Percentiles rank a stretch among this genome's conserved stretches.
These are phyloP conservation scores for Biston stratarius DNA, from an alignment of 2,888 invertebrate species.

Conservation along the genomic window DNA sequence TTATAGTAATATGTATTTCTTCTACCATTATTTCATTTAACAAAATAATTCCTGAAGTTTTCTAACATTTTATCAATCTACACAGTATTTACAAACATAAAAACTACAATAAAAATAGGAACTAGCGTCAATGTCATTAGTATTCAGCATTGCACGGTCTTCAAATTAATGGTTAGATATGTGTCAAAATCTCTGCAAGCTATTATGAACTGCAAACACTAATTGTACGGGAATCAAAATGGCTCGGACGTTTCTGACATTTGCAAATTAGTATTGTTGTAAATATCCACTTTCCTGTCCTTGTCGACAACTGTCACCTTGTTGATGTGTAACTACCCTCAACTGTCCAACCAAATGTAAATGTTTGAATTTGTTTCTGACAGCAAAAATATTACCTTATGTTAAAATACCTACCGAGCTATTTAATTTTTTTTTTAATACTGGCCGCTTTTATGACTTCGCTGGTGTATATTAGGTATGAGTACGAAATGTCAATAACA, in stretches of 20 bases:
- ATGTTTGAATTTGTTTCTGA: slow-evolving; percentile 21
- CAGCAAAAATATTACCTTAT: slow-evolving; percentile 15
- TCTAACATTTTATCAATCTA: slow-evolving; percentile 8
- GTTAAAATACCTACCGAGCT: not conserved
- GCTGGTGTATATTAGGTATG: not conserved
- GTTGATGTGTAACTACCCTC: slow-evolving; percentile 37
- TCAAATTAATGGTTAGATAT: slow-evolving; percentile 35
- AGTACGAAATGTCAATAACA: not conserved
- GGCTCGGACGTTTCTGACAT: slow-evolving; percentile 34
- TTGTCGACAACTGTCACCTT: slow-evolving; percentile 31
- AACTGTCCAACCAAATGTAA: slow-evolving; percentile 29
- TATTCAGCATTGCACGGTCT: slow-evolving; percentile 39
- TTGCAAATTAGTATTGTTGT: slow-evolving; percentile 34
- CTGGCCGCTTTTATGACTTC: not conserved
- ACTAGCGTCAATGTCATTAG: slow-evolving; percentile 50
- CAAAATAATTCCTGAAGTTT: slow-evolving; percentile 17
- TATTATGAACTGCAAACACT: slow-evolving; percentile 35
- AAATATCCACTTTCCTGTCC: slow-evolving; percentile 23
- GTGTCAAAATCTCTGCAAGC: slow-evolving; percentile 40
- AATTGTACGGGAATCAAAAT: slow-evolving; percentile 33
- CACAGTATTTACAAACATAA: slow-evolving; percentile 2
- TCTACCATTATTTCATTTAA: slow-evolving; percentile 35
- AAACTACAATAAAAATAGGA: slow-evolving; percentile 35
- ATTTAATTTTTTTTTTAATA: slow-evolving; percentile 2
- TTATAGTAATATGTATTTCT: slow-evolving; percentile 47